A percentile compares a stretch with the other conserved stretches of the same genome.
Conservation (phyloP, 2,113 vertebrate genomes). For the Colaptes auratus region DNA sequence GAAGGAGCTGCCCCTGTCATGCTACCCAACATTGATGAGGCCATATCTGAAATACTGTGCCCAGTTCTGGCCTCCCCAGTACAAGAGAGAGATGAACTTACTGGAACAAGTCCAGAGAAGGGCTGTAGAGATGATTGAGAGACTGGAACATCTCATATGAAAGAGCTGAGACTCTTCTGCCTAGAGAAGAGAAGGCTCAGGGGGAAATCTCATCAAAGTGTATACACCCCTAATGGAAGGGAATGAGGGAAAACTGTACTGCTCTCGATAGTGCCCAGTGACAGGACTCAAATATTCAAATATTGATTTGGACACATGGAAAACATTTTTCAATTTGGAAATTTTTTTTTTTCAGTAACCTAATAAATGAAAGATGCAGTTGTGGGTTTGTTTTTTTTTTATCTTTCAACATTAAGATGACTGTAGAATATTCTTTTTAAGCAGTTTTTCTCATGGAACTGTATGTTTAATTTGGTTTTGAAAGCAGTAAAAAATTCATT, state of each 20-base stretch:
- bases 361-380: not conserved
- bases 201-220: not conserved
- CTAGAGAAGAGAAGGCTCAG: not conserved
- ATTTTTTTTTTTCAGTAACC: not conserved
- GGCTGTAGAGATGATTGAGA: not conserved
- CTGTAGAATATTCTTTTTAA: not conserved
- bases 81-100: not conserved
- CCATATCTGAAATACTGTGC: too few relatives aligned
- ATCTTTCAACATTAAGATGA: not conserved
- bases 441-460: not conserved
- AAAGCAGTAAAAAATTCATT: not conserved
- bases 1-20: not conserved
- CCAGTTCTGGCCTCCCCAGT: not conserved
- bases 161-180: not conserved
- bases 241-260: not conserved
- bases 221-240: not conserved
- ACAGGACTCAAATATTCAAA: not conserved
- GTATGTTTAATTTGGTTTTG: not conserved
- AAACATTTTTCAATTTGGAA: not conserved
- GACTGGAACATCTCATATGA: not conserved
- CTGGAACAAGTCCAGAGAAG: not conserved
- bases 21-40: not conserved
- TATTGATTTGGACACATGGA: not conserved
- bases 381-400: not conserved
- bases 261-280: not conserved